Evolutionary conservation across 2,113 vertebrate genomes (phyloP), one percentile per base, ranked within the genome.

Genomic region (Rana temporaria): DNA sequence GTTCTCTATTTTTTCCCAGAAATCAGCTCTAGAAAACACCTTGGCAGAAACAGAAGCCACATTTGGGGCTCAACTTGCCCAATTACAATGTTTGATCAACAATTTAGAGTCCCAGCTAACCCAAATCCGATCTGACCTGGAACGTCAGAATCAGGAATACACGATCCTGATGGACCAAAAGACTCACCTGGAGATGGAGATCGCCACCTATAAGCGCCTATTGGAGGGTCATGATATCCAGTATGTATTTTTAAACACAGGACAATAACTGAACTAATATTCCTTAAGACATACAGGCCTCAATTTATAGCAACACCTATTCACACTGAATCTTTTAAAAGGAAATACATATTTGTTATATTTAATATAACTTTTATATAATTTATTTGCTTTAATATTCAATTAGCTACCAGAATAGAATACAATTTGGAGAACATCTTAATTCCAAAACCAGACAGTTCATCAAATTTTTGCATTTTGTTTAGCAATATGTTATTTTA

Each of bases 101-200:
- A 7, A 3, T 18, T 2, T 93, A 70, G 94, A 95, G 74, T 66
- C 68, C 0, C 90, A 94, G 53, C 18, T 94, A 42, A 15, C 38
- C 7, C 66, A 86, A 6, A 79, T 95, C 60, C 87, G 91, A 11
- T 30, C 8, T 0, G 87, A 91, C 82, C 91, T 87, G 0, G 91
- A 93, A 30, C 42, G 71, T 18, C 91, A 94, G 84, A 32, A 71
- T 78, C 88, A 89, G 0, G 93, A 94, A 18, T 95, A 95, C 87
- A 64, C 81, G 18, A 85, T 90, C 66, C 87, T 94, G 80, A 70
- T 86, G 64, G 79, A 82, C 38, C 32, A 73, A 24, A 86, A 85
- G 67, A 86, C 66, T 20, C 73, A 70, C 18, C 79, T 86, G 16
- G 85, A 86, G 56, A 81, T 78, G 66, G 85, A 86, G 62, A 86